Conservation (phyloP, 2,797 vertebrate species). For the Bradypodion ventrale region DNA sequence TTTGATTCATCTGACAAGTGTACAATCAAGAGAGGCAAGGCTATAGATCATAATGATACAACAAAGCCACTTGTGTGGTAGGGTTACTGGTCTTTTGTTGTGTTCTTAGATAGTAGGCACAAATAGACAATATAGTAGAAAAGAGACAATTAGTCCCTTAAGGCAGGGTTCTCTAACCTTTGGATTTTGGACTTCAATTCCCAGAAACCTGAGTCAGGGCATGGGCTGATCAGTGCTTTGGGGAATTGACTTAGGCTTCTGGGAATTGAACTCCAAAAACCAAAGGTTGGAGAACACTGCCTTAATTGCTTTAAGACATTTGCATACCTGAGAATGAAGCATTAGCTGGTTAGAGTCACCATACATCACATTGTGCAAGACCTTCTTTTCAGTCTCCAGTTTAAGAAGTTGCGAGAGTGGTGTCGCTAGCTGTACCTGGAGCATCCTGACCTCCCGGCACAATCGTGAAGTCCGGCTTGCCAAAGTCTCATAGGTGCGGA, state of each 20-base stretch:
- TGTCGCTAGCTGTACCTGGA: slow-evolving; percentile 48
- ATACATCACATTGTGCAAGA: slow-evolving; percentile 34
- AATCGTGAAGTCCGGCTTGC: slow-evolving; percentile 39
- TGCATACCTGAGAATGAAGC: slow-evolving; percentile 45
- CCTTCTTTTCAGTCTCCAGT: slow-evolving; percentile 46
- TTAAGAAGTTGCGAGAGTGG: slow-evolving; percentile 18
- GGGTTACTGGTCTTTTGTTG: not conserved
- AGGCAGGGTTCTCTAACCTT: too few relatives aligned
- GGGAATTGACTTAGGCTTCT: too few relatives aligned
- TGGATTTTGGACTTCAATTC: too few relatives aligned
- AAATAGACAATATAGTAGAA: not conserved
- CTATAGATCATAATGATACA: not conserved
- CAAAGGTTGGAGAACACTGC: too few relatives aligned
- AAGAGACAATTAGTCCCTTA: not conserved
- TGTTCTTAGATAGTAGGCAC: not conserved
- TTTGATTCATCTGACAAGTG: too few relatives aligned
- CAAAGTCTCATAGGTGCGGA: slow-evolving; percentile 36
- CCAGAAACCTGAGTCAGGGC: too few relatives aligned
- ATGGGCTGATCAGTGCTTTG: too few relatives aligned
- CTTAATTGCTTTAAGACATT: not conserved
- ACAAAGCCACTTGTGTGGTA: not conserved
- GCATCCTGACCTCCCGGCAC: slow-evolving; percentile 30
- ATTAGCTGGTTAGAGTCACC: slow-evolving; percentile 51
- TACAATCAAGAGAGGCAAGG: not conserved
- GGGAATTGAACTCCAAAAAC: too few relatives aligned